phyloP scores from a whole-genome alignment of 37 sponge, comb jelly and placozoan species.

The Chondrosia reniformis region DNA sequence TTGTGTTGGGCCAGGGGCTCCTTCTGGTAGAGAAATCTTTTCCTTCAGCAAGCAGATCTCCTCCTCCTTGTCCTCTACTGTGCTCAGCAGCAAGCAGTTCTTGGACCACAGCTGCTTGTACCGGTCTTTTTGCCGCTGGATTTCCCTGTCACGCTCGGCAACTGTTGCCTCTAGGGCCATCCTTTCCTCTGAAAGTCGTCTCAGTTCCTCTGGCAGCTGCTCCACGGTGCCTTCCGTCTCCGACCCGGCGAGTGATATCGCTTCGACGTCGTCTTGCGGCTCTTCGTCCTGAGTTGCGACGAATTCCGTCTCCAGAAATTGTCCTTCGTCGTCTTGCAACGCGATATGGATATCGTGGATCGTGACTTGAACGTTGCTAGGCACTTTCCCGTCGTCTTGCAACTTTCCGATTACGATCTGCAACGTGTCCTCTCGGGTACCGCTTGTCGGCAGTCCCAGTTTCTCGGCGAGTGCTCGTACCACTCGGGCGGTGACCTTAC shows the following conservation, averaged over 20 bases:
- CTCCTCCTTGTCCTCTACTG: not conserved
- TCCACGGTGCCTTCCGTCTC: not conserved
- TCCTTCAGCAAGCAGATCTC: not conserved
- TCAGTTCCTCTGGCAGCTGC: not conserved
- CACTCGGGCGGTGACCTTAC: not conserved
- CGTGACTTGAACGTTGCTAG: not conserved
- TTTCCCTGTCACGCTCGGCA: not conserved
- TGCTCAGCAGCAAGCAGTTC: not conserved
- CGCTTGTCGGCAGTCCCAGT: conserved; percentile 7
- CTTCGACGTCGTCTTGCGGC: not conserved
- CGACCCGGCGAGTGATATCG: not conserved
- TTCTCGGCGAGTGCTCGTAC: not conserved
- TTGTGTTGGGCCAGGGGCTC: not conserved
- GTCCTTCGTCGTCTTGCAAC: not conserved
- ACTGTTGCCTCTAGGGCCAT: not conserved
- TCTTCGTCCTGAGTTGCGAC: not conserved
- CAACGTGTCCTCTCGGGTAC: not conserved
- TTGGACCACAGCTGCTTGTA: not conserved
- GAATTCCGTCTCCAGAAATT: not conserved
- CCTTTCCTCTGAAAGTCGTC: not conserved
- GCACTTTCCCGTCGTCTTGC: not conserved
- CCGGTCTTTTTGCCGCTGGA: conserved; percentile 4
- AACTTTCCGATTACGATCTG: not conserved
- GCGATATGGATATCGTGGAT: not conserved
- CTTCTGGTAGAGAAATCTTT: not conserved